Evolutionary conservation across 53 echinoderm and acorn worm species (phyloP).

Genomic region (Arbacia lixula): DNA sequence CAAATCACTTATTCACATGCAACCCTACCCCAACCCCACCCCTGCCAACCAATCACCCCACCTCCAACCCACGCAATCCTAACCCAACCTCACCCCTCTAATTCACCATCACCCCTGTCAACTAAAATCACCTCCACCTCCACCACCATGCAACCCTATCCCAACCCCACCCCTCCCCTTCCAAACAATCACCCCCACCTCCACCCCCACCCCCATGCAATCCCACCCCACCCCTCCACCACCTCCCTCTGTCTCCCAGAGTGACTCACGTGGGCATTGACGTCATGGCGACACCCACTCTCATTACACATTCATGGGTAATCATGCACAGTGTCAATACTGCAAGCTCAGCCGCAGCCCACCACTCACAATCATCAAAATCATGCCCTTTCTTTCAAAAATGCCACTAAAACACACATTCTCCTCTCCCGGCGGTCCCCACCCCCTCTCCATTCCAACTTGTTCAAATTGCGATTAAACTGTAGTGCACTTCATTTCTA

Average conservation of each 20-base stretch:
- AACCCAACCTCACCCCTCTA: not conserved
- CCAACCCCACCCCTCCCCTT: not conserved
- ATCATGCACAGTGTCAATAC: slow-evolving; percentile 27
- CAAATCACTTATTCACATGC: not conserved
- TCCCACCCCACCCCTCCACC: not conserved
- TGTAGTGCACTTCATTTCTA: too few species aligned
- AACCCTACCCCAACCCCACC: not conserved
- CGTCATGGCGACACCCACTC: slow-evolving; percentile 26
- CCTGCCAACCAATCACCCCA: not conserved
- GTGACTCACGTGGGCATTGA: slow-evolving; percentile 30
- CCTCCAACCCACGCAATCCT: not conserved
- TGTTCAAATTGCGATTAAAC: too few species aligned
- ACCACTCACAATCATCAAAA: too few species aligned
- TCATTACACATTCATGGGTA: slow-evolving; percentile 46
- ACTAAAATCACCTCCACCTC: not conserved
- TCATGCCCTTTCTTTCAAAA: too few species aligned
- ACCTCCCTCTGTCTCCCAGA: not conserved
- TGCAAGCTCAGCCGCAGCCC: not conserved
- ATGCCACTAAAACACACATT: too few species aligned
- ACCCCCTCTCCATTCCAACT: too few species aligned
- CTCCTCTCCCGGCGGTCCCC: too few species aligned
- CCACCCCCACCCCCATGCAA: not conserved
- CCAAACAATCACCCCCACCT: not conserved
- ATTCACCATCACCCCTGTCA: not conserved
- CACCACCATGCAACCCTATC: not conserved